Evolutionary conservation across 2,888 invertebrate genomes (phyloP).

Genomic region (Lepidonotus clava): DNA sequence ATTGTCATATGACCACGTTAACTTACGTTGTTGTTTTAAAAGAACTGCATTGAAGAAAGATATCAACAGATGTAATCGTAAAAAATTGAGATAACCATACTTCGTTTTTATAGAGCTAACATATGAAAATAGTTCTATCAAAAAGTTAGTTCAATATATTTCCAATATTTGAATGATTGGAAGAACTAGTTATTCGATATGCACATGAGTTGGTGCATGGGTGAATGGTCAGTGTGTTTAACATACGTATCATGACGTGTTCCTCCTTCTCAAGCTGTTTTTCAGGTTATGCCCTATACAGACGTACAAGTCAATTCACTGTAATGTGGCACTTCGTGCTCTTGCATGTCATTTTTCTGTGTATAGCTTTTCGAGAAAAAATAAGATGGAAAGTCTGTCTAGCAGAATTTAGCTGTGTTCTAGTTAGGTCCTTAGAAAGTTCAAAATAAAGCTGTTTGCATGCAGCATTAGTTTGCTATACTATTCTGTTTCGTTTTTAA

Average conservation of each 20-base stretch:
- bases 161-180: too few relatives aligned
- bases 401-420: too few relatives aligned
- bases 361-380: too few relatives aligned
- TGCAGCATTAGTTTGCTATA: too few relatives aligned
- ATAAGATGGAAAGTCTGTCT: too few relatives aligned
- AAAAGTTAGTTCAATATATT: not conserved
- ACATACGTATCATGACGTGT: not conserved
- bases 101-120: not conserved
- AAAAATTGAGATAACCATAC: not conserved
- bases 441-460: too few relatives aligned
- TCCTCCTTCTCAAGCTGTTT: constrained; percentile 10
- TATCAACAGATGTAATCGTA: not conserved
- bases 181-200: too few relatives aligned
- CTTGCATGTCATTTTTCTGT: too few relatives aligned
- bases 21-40: too few relatives aligned
- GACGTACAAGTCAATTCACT: not conserved
- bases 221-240: constrained; percentile 7
- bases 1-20: too few relatives aligned
- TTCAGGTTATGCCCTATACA: constrained; percentile 7
- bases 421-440: too few relatives aligned
- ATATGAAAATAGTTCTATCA: not conserved
- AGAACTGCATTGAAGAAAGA: not conserved
- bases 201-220: not conserved
- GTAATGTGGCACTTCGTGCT: constrained; percentile 19
- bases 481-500: too few relatives aligned